Evolutionary conservation across 2,888 invertebrate genomes (phyloP), one percentile per base, ranked within the genome.

Genomic region (Epiblema foenella): DNA sequence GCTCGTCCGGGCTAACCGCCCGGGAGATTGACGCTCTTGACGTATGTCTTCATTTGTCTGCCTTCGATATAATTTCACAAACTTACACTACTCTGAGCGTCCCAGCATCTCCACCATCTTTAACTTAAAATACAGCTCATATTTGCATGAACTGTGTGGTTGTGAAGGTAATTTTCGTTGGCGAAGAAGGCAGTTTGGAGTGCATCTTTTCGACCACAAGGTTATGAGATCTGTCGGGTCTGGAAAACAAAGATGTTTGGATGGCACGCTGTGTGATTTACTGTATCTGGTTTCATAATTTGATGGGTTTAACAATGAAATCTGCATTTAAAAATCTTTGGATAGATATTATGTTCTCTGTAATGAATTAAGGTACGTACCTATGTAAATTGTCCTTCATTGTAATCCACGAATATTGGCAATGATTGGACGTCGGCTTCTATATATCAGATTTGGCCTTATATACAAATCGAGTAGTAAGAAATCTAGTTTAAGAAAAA

Each of bases 11-110:
- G 80, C 85, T 88, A 89, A 91, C 90, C 87, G 87, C 86, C 84
- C 78, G 76, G 77, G 79, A 86, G 87, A 89, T 87, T 88, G 89
- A 88, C 86, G 81, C 77, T 75, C 76, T 77, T 89, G 92, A 93
- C 85, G 86, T 87, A 93, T 91, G 88, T 82, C 93, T 93, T 93
- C 91, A 93, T 93, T 93, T 90, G 89, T 87, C 88, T 85, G 88
- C 84, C 85, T 90, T 89, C 90, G 88, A 91, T 92, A 90, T 90
- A 87, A 82, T 85, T 81, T 77, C 75, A 81, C 91, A 79, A 87
- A 81, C 54, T 67, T 77, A 56, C 52, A 60, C 68, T 63, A 76
- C 69, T 80, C 46, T 39, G 18, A 12, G 33, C 4, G 15, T 29
- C 51, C 72, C 37, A 20, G 10, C 20, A 37, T 2, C 2, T 8